phyloP scores from a whole-genome alignment of 1,140 invertebrate genomes.

The Trialeurodes vaporariorum region DNA sequence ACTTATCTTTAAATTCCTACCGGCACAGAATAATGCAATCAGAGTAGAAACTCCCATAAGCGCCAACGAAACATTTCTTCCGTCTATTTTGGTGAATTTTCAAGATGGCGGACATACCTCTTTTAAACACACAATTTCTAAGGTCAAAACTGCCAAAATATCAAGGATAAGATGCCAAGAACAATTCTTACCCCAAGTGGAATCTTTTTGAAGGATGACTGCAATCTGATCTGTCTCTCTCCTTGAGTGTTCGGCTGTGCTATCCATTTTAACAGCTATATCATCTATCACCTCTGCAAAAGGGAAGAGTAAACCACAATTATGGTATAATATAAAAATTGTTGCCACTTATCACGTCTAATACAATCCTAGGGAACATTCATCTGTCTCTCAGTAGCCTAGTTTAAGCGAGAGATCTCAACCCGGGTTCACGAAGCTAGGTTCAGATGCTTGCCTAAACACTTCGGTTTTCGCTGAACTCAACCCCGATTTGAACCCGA shows the following conservation, averaged over 20 bases:
- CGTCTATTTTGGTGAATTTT: neutral
- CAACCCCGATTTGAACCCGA: neutral
- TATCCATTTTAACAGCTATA: slow-evolving; percentile 58
- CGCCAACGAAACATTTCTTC: neutral
- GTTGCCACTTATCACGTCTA: no score
- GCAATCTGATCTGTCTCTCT: slow-evolving; percentile 51
- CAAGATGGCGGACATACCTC: no score
- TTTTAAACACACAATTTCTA: neutral
- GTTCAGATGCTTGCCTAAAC: neutral
- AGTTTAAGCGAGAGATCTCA: neutral
- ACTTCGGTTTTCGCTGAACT: neutral
- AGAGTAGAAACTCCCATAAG: neutral
- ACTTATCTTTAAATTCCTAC: neutral
- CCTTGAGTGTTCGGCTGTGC: slow-evolving; percentile 50
- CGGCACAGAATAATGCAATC: neutral
- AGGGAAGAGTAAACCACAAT: slow-evolving; percentile 19
- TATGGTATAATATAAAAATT: neutral
- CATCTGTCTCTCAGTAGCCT: no score
- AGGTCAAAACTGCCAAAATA: neutral
- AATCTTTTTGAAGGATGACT: slow-evolving; percentile 52
- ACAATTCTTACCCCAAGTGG: slow-evolving; percentile 45
- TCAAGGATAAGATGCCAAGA: slow-evolving; percentile 11
- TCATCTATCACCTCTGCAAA: slow-evolving; percentile 65
- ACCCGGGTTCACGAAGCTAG: neutral
- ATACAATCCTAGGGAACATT: no score